Conservation (phyloP, 2,113 vertebrate species). For the Mustela lutreola region DNA sequence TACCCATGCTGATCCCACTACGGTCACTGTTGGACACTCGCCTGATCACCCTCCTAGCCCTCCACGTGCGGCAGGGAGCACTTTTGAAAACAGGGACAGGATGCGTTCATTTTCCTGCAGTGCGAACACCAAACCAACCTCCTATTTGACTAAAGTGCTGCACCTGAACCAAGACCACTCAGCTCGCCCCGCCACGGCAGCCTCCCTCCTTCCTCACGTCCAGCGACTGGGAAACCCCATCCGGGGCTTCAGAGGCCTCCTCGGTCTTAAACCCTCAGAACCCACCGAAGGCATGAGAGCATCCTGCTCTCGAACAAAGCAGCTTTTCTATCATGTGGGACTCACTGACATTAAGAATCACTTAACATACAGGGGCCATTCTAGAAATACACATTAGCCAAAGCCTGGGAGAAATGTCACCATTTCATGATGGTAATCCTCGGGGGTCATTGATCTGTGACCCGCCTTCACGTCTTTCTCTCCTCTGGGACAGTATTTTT, state of each 20-base stretch:
- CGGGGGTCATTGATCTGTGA: fast-evolving
- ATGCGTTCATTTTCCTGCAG: background rate
- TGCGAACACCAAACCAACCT: background rate
- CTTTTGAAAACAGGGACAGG: background rate
- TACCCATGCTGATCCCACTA: background rate
- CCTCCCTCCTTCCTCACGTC: no score
- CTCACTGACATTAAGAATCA: background rate
- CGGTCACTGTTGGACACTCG: fast-evolving
- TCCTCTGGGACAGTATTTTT: background rate
- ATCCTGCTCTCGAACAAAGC: background rate
- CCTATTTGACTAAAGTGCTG: background rate
- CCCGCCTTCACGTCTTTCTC: background rate
- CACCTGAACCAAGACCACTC: background rate
- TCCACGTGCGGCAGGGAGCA: fast-evolving
- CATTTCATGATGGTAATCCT: fast-evolving
- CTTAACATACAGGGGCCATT: background rate
- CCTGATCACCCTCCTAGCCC: fast-evolving
- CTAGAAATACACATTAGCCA: background rate
- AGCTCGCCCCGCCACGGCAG: no score
- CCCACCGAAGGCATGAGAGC: background rate
- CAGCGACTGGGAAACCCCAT: background rate
- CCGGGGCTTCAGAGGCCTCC: background rate
- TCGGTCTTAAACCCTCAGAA: background rate
- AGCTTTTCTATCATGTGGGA: background rate
- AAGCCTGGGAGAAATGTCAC: background rate